Evolutionary conservation across 2,113 vertebrate species (phyloP).

Genomic region (Addax nasomaculatus): DNA sequence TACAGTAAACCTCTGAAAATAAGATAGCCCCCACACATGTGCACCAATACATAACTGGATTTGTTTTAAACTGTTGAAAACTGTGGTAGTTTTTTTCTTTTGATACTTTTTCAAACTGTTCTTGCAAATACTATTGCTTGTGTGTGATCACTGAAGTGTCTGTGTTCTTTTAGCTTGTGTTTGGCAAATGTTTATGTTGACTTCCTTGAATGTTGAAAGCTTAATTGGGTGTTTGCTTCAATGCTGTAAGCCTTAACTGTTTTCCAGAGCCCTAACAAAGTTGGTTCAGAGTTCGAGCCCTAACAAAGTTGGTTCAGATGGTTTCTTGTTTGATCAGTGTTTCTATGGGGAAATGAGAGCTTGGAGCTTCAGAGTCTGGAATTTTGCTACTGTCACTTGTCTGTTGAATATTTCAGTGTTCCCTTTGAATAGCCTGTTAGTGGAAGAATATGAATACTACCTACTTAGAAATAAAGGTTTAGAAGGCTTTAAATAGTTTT

Average conservation of each 20-base stretch:
- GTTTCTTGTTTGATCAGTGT: background rate
- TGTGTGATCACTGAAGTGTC: background rate
- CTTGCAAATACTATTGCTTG: background rate
- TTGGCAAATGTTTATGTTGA: background rate
- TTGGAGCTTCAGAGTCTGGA: background rate
- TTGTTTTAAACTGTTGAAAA: background rate
- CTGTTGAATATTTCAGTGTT: background rate
- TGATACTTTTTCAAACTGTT: background rate
- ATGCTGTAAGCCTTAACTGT: background rate
- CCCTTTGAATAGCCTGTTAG: background rate
- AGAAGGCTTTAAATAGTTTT: background rate
- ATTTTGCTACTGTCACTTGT: background rate
- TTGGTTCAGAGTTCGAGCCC: background rate
- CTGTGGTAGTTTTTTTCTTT: background rate
- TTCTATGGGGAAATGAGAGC: background rate
- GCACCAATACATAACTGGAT: background rate
- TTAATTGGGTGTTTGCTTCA: background rate
- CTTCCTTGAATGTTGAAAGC: background rate
- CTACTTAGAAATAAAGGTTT: slow-evolving; percentile 9
- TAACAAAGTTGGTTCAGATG: background rate
- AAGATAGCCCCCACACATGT: background rate
- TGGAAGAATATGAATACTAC: background rate
- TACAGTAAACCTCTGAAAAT: background rate
- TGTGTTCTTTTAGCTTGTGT: background rate
- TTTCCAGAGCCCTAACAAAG: background rate